These are phyloP conservation scores for Eulithis testata DNA, from an alignment of 2,888 invertebrate genomes.

Conservation along the genomic window DNA sequence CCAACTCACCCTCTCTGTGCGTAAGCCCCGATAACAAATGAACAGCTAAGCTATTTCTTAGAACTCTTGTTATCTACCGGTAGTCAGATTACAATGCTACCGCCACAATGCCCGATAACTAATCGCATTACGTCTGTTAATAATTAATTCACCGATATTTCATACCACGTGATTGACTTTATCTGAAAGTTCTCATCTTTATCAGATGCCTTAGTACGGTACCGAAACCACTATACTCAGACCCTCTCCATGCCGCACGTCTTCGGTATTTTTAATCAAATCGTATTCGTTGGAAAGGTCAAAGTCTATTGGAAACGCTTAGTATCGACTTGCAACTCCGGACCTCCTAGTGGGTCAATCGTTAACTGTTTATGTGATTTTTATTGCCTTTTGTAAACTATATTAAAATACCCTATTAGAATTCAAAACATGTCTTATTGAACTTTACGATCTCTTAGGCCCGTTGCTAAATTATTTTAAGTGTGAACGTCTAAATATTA, in stretches of 20 bases:
- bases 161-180: conserved; percentile 71
- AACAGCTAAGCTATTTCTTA: conserved; percentile 28
- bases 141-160: conserved; percentile 77
- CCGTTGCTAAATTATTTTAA: conserved; percentile 45
- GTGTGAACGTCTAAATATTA: conserved; percentile 36
- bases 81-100: conserved; percentile 67
- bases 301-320: conserved; percentile 50
- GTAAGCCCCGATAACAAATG: conserved; percentile 35
- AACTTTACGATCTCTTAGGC: conserved; percentile 46
- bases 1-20: background rate
- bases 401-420: conserved; percentile 64
- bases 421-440: conserved; percentile 57
- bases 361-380: conserved; percentile 76
- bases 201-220: conserved; percentile 61
- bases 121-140: conserved; percentile 74
- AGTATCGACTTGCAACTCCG: conserved; percentile 55
- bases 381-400: conserved; percentile 70
- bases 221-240: conserved; percentile 52
- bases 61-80: conserved; percentile 46
- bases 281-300: conserved; percentile 41
- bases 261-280: conserved; percentile 1
- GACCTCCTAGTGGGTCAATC: conserved; percentile 73
- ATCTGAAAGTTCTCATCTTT: conserved; percentile 65
- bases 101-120: conserved; percentile 66
- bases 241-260: conserved; percentile 38